Evolutionary conservation across 2,888 invertebrate genomes (phyloP).

Genomic region (Drosophila anomelani): DNA sequence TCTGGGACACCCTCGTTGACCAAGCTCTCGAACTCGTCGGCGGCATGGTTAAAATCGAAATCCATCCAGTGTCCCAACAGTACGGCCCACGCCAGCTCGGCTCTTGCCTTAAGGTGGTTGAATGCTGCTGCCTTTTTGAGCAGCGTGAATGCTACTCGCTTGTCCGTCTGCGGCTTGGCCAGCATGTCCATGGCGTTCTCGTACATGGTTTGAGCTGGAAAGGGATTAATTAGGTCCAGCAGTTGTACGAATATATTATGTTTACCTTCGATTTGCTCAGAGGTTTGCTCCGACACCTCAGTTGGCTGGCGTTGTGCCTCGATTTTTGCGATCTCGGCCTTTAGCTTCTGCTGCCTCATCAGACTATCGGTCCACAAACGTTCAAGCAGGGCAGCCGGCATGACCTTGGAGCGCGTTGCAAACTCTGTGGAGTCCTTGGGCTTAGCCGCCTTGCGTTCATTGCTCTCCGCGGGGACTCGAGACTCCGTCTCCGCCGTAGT

Average conservation of each 20-base stretch:
- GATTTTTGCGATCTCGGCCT: constrained; percentile 73
- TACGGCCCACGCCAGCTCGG: constrained; percentile 94
- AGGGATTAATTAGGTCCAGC: background rate
- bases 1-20: constrained; percentile 92
- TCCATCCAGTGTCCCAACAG: constrained; percentile 92
- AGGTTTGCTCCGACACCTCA: constrained; percentile 81
- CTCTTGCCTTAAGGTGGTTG: constrained; percentile 92
- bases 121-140: constrained; percentile 92
- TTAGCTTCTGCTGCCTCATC: constrained; percentile 71
- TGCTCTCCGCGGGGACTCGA: constrained; percentile 48
- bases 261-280: constrained; percentile 88
- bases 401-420: constrained; percentile 61
- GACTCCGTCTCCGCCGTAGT: constrained; percentile 56
- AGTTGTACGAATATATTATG: background rate
- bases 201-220: constrained; percentile 90
- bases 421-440: constrained; percentile 60
- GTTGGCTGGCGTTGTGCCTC: constrained; percentile 52
- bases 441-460: constrained; percentile 64
- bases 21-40: constrained; percentile 90
- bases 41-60: constrained; percentile 91
- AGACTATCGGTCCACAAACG: constrained; percentile 74
- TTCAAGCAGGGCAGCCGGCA: constrained; percentile 72
- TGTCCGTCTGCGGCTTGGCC: constrained; percentile 90
- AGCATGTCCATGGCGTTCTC: constrained; percentile 89
- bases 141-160: constrained; percentile 90